Base-by-base conservation (phyloP, 2,888 invertebrate genomes). In the Drosophila cognata region DNA sequence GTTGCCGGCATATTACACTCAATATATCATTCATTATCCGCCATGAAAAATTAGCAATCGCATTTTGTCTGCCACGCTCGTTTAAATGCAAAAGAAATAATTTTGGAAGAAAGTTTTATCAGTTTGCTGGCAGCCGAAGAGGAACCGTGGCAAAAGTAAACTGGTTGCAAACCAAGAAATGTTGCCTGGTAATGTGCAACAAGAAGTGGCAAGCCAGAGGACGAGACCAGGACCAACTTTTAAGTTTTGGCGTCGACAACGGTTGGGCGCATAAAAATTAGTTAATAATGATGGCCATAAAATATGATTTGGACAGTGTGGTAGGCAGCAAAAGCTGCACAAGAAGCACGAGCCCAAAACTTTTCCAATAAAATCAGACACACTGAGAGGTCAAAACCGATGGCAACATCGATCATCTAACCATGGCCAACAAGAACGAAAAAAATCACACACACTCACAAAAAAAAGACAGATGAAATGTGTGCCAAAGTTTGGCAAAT, bases 1-100 rank as follows among this genome's bases (percentile, higher is more conserved):
- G 57, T 57, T 57, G 57, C 43, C 57, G 43, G 84, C 81, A 78
- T 75, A 76, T 78, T 84, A 82, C 69, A 77, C 71, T 76, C 84
- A 87, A 87, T 87, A 87, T 88, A 89, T 87, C 86, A 87, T 87
- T 89, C 86, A 90, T 89, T 87, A 87, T 87, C 83, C 83, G 86
- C 79, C 79, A 88, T 85, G 83, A 86, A 81, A 90, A 88, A 88
- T 90, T 90, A 87, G 86, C 86, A 87, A 87, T 88, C 81, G 90
- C 87, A 88, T 81, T 90, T 89, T 86, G 79, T 84, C 90, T 71
- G 81, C 86, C 71, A 77, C 69, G 74, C 78, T 82, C 80, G 74
- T 82, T 88, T 84, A 82, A 89, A 89, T 81, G 85, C 76, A 89
- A 78, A 51, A 62, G 35, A 56, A 57, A 53, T 73, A 69, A 81